Conservation (phyloP, 2,797 vertebrate genomes). For the Hephaestus fuliginosus region DNA sequence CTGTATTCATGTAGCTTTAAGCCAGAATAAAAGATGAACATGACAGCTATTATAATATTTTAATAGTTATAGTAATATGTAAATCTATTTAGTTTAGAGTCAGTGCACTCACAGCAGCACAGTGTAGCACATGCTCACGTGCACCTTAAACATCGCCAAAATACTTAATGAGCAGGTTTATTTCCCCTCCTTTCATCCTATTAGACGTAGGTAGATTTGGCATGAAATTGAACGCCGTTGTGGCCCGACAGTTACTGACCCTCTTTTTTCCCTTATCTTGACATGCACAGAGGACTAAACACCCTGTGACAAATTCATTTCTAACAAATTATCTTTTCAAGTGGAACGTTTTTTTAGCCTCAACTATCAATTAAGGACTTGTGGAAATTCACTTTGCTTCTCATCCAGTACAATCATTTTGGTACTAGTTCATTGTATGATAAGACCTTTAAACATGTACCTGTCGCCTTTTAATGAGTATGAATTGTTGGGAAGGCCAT, state of each 20-base stretch:
- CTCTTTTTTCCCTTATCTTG: conserved; percentile 69
- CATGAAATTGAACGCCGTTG: conserved; percentile 61
- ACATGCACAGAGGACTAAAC: conserved; percentile 63
- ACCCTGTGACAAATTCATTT: conserved; percentile 80
- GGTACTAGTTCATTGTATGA: not conserved
- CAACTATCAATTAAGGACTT: conserved; percentile 84
- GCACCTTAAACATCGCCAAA: conserved; percentile 45
- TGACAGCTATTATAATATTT: conserved; percentile 33
- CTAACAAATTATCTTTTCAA: conserved; percentile 76
- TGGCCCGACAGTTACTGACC: conserved; percentile 54
- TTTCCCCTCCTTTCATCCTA: conserved; percentile 41
- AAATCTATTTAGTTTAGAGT: conserved; percentile 29
- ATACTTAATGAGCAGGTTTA: conserved; percentile 45
- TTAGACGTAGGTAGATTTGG: conserved; percentile 54
- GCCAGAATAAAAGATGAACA: conserved; percentile 41
- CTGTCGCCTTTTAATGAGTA: conserved; percentile 7
- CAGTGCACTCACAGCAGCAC: not conserved
- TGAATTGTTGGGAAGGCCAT: not conserved
- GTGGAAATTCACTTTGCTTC: conserved; percentile 73
- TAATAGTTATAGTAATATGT: conserved; percentile 25
- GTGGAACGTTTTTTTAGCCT: conserved; percentile 62
- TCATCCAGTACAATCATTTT: conserved; percentile 24
- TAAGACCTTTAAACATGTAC: not conserved
- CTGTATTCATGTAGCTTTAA: conserved; percentile 63
- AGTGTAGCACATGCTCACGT: not conserved